Percentiles rank a stretch among this genome's conserved stretches.
These are phyloP conservation scores for Drosophila kohkoa DNA, from an alignment of 1,140 invertebrate genomes.

Conservation along the genomic window DNA sequence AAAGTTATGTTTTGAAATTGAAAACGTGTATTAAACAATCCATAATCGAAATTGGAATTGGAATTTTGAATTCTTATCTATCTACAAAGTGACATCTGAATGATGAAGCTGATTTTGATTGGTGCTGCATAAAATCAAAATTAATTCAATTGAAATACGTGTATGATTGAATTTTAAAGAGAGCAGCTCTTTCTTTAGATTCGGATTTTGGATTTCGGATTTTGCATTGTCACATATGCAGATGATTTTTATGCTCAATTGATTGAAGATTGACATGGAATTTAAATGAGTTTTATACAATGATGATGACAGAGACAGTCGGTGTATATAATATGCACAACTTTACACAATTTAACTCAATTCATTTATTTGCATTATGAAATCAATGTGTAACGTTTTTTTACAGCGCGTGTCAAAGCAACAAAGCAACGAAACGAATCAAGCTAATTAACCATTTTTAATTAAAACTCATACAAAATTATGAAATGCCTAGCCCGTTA, in stretches of 20 bases:
- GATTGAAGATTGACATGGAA: constrained; percentile 23
- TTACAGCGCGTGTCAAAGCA: constrained; percentile 60
- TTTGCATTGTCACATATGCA: constrained; percentile 11
- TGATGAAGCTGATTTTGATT: not conserved
- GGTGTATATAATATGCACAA: constrained; percentile 2
- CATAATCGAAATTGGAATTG: constrained; percentile 21
- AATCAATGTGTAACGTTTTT: constrained; percentile 49
- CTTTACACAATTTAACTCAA: constrained; percentile 20
- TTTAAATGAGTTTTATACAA: constrained; percentile 17
- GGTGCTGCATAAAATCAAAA: constrained; percentile 20
- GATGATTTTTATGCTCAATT: constrained; percentile 35
- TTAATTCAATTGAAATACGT: constrained; percentile 19
- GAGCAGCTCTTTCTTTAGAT: not conserved
- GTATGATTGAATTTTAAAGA: constrained; percentile 18
- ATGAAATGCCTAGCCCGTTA: constrained; percentile 28
- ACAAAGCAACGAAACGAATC: constrained; percentile 63
- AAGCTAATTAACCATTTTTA: constrained; percentile 77
- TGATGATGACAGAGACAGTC: constrained; percentile 8
- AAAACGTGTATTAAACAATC: constrained; percentile 32
- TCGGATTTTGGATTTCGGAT: not conserved
- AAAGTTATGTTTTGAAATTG: constrained; percentile 46
- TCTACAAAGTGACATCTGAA: constrained; percentile 6
- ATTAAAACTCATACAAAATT: constrained; percentile 57
- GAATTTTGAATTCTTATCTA: constrained; percentile 7
- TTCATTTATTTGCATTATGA: constrained; percentile 30